These are phyloP conservation scores for Hoplias malabaricus DNA, from an alignment of 2,113 vertebrate species.

Conservation along the genomic window DNA sequence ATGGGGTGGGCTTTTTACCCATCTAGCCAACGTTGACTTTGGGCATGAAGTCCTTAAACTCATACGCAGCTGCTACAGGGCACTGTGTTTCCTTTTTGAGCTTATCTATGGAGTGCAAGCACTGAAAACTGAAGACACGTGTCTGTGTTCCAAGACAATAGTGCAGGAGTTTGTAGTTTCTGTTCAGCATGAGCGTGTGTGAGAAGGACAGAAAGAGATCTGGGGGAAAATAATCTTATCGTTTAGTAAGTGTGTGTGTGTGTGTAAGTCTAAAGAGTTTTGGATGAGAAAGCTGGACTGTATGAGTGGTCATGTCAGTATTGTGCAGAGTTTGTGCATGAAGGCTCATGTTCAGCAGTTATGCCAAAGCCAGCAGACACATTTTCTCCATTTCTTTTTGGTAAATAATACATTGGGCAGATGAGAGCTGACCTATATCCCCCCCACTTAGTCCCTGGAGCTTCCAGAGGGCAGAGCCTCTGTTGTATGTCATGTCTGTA, in stretches of 20 bases:
- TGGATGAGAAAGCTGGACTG: not conserved
- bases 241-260: not conserved
- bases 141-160: not conserved
- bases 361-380: not conserved
- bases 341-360: not conserved
- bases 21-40: no score
- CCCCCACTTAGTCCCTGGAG: not conserved
- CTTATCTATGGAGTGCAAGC: no score
- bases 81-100: no score
- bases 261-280: not conserved
- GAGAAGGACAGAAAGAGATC: not conserved
- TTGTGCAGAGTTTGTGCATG: not conserved
- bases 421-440: not conserved
- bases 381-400: slow-evolving; percentile 28
- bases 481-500: not conserved
- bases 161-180: not conserved
- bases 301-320: not conserved
- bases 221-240: not conserved
- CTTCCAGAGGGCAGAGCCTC: not conserved
- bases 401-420: slow-evolving; percentile 35
- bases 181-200: not conserved
- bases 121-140: no score
- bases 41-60: no score
- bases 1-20: no score
- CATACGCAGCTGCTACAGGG: no score